Evolutionary conservation across 2,888 invertebrate species (phyloP), one percentile per base, ranked within the genome.

Genomic region (Petrolisthes cinctipes): DNA sequence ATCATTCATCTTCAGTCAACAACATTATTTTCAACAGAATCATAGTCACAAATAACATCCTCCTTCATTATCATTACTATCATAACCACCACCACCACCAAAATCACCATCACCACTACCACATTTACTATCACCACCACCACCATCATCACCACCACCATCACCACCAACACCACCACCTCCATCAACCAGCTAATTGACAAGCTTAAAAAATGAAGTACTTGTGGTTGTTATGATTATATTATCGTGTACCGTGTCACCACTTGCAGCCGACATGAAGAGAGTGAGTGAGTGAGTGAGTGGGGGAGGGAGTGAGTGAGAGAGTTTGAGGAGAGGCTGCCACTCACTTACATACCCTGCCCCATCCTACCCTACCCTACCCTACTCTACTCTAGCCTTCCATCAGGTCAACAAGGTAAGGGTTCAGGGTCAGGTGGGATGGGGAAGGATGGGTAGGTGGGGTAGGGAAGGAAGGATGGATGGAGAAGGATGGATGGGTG

Each of bases 171-270:
- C 2, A 37, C 37, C 37, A 37, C 37, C n/a, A 75, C 37, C 37
- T 3, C 37, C 9, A n/a, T 61, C 75, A 75, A 5, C 37, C 78
- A 54, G 51, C 78, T 78, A 78, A 78, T 78, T 78, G 54, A 7
- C 51, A 7, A 9, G 78, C 17, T 1, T 76, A 11, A 80, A 57
- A 80, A 20, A 80, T 61, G 6, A 14, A 66, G 37, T 71, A 14
- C 71, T 71, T 20, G 6, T 11, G 66, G 37, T 61, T 82, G 81
- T 82, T 68, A 66, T 51, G 81, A 66, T 82, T 82, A 82, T 82
- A 82, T 82, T 82, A 82, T 68, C 81, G 51, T 82, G 57, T 73
- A 56, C 75, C 7, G 37, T 73, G 75, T 4, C 73, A 17, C 56
- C 57, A 23, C 57, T 23, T n/a, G 54, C 37, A 37, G 37, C 37